phyloP scores from a whole-genome alignment of 2,113 vertebrate genomes.

The Pelmatolapia mariae region DNA sequence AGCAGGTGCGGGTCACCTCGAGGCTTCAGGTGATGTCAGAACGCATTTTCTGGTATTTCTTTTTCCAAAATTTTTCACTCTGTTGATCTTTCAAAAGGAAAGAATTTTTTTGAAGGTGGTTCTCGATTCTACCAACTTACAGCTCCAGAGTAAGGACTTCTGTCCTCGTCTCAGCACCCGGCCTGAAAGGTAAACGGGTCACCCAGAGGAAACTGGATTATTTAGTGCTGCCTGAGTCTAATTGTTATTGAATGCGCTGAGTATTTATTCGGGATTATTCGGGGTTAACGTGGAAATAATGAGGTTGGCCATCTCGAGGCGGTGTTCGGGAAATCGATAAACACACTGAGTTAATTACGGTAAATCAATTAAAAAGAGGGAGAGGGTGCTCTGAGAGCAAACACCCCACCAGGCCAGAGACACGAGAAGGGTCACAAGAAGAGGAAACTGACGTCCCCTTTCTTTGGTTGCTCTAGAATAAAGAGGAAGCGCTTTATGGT shows the following conservation, averaged over 20 bases:
- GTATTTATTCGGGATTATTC: slow-evolving; percentile 65
- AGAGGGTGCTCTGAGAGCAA: neutral
- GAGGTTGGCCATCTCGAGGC: slow-evolving; percentile 42
- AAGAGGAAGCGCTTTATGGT: neutral
- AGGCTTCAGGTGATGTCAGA: neutral
- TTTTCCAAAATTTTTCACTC: too few relatives aligned
- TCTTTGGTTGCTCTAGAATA: neutral
- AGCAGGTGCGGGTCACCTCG: neutral
- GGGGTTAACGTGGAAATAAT: slow-evolving; percentile 69
- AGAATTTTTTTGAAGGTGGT: neutral
- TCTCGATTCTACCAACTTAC: neutral
- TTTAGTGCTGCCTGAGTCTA: slow-evolving; percentile 36
- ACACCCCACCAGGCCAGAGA: neutral
- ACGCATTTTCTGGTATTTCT: neutral
- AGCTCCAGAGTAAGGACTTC: neutral
- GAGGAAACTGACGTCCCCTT: neutral
- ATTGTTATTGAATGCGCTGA: slow-evolving; percentile 59
- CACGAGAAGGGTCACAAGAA: neutral
- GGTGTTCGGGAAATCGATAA: slow-evolving; percentile 60
- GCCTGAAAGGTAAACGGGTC: neutral
- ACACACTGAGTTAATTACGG: slow-evolving; percentile 74
- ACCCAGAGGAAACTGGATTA: neutral
- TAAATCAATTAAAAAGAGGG: slow-evolving; percentile 71
- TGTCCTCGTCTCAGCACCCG: neutral
- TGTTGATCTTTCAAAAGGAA: neutral